phyloP scores from a whole-genome alignment of 2,797 vertebrate species.

The Pelodytes ibericus region DNA sequence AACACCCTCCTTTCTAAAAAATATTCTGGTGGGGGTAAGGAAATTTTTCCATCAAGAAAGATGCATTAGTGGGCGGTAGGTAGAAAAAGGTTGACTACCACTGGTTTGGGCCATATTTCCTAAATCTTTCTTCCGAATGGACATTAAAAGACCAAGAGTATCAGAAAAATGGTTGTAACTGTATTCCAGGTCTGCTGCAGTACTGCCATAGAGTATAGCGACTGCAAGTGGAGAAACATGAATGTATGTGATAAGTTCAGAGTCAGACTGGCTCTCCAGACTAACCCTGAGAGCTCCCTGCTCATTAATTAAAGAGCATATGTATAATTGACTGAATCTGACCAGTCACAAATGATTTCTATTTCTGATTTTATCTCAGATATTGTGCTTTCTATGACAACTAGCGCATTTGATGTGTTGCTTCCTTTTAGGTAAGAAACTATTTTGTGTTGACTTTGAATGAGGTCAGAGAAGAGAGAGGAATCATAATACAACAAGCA shows the following conservation, averaged over 20 bases:
- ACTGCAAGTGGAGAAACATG: conserved; percentile 60
- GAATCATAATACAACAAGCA: conserved; percentile 71
- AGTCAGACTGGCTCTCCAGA: conserved; percentile 31
- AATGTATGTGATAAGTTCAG: conserved; percentile 58
- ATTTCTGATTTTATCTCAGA: conserved; percentile 63
- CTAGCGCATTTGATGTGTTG: conserved; percentile 41
- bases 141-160: conserved; percentile 60
- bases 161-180: conserved; percentile 66
- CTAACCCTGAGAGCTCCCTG: conserved; percentile 69
- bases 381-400: conserved; percentile 59
- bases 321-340: conserved; percentile 63
- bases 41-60: too few species aligned
- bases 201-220: conserved; percentile 66
- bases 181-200: conserved; percentile 61
- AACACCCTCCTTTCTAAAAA: too few species aligned
- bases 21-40: too few species aligned
- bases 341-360: conserved; percentile 57
- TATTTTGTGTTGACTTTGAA: conserved; percentile 63
- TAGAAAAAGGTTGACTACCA: too few species aligned
- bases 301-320: conserved; percentile 67
- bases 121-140: conserved; percentile 63
- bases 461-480: conserved; percentile 66
- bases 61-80: too few species aligned
- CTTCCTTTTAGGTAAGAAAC: conserved; percentile 57
- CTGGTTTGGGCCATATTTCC: conserved; percentile 70